A percentile compares a stretch with the other conserved stretches of the same genome.
phyloP scores from a whole-genome alignment of 2,113 vertebrate genomes.

The Tylochromis polylepis region DNA sequence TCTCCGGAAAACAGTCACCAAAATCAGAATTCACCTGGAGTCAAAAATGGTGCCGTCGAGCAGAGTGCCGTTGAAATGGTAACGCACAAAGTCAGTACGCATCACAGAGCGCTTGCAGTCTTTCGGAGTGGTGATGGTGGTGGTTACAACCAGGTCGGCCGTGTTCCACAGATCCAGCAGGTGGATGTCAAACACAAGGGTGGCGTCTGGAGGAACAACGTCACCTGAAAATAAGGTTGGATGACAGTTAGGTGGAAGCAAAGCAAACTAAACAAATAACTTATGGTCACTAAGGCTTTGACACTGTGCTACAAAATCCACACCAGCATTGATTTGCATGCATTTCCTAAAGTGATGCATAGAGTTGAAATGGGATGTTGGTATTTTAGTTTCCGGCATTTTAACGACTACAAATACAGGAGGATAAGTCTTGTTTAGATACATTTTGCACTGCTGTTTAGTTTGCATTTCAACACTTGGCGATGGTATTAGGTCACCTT shows the following conservation, averaged over 20 bases:
- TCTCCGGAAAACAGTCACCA: not conserved
- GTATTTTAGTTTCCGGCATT: not conserved
- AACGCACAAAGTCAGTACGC: constrained; percentile 87
- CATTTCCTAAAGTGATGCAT: not conserved
- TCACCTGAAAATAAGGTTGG: constrained; percentile 71
- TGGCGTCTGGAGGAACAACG: constrained; percentile 87
- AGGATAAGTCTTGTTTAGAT: not conserved
- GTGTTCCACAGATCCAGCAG: constrained; percentile 94
- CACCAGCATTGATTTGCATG: not conserved
- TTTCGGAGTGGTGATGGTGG: constrained; percentile 74
- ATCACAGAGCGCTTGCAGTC: constrained; percentile 84
- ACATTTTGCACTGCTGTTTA: not conserved
- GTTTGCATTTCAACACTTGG: not conserved
- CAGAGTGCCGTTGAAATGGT: constrained; percentile 92
- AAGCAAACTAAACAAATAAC: not conserved
- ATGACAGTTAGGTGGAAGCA: not conserved
- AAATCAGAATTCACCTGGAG: constrained; percentile 76
- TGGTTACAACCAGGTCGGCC: constrained; percentile 81
- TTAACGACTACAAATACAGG: not conserved
- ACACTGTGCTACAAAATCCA: not conserved
- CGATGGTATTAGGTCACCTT: not conserved
- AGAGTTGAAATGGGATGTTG: not conserved
- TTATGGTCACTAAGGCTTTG: not conserved
- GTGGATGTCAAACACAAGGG: constrained; percentile 87
- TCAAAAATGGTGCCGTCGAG: constrained; percentile 87